A percentile compares a stretch with the other conserved stretches of the same genome.
Conservation (phyloP, 2,888 invertebrate species). For the Drosophila putrida region DNA sequence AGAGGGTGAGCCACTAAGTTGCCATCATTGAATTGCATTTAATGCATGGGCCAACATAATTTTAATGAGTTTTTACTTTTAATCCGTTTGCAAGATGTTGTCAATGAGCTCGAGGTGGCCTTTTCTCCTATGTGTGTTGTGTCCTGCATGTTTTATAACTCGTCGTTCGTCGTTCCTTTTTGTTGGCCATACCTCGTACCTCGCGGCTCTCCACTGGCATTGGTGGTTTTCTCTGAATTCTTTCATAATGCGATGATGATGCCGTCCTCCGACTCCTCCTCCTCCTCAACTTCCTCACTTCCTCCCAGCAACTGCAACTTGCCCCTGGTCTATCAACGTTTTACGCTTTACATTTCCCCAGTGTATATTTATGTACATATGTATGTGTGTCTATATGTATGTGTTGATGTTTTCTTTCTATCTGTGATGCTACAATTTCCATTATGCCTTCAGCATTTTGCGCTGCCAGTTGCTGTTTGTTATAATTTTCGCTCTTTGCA, state of each 20-base stretch:
- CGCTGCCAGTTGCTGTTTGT: slow-evolving; percentile 62
- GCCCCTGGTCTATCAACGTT: no score
- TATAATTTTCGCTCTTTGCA: slow-evolving; percentile 83
- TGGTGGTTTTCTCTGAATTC: slow-evolving; percentile 45
- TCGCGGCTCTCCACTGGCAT: slow-evolving; percentile 7
- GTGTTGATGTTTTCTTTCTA: slow-evolving; percentile 56
- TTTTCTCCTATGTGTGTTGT: slow-evolving; percentile 24
- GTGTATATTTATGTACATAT: slow-evolving; percentile 22
- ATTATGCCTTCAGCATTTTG: slow-evolving; percentile 69
- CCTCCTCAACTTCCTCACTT: no score
- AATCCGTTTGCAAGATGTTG: slow-evolving; percentile 78
- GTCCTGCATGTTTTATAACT: slow-evolving; percentile 36
- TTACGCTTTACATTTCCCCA: slow-evolving; percentile 39
- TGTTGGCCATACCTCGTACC: slow-evolving; percentile 25
- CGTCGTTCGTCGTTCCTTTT: slow-evolving; percentile 19
- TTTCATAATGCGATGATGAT: slow-evolving; percentile 60
- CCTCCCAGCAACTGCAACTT: no score
- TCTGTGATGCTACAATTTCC: slow-evolving; percentile 72
- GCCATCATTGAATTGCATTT: slow-evolving; percentile 77
- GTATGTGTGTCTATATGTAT: slow-evolving; percentile 24
- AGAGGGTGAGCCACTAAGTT: slow-evolving; percentile 20
- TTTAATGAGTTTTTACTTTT: slow-evolving; percentile 82
- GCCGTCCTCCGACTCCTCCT: no score
- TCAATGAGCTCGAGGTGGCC: slow-evolving; percentile 68
- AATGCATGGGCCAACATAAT: slow-evolving; percentile 81